These are phyloP conservation scores for Gadus macrocephalus DNA, from an alignment of 2,113 vertebrate genomes.

Conservation along the genomic window DNA sequence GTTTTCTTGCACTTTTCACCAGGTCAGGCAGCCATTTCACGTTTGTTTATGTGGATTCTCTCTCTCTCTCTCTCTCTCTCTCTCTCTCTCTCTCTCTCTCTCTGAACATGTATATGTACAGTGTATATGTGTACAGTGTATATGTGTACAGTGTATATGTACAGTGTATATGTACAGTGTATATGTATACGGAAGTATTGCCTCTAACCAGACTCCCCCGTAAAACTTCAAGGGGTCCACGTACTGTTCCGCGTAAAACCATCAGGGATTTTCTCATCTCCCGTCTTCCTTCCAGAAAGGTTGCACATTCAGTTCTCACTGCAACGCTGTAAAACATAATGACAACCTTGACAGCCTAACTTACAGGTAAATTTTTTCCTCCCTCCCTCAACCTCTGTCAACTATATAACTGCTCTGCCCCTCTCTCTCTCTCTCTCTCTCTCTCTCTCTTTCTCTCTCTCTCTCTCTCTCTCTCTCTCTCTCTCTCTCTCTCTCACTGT, in stretches of 20 bases:
- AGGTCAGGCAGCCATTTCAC: too few species aligned
- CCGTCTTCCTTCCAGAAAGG: constrained; percentile 3
- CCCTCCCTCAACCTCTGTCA: background rate
- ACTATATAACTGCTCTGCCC: constrained; percentile 8
- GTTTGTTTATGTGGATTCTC: too few species aligned
- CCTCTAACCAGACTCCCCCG: background rate
- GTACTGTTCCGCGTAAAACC: too few species aligned
- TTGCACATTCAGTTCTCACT: constrained; percentile 25
- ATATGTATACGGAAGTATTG: background rate
- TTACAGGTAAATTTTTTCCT: constrained; percentile 21
- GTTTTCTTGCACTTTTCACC: too few species aligned
- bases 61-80: constrained; percentile 19
- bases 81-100: constrained; percentile 29
- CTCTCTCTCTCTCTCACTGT: background rate
- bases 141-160: background rate
- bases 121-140: background rate
- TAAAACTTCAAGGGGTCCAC: background rate
- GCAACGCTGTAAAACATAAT: constrained; percentile 54
- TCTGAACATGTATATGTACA: background rate
- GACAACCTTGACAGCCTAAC: constrained; percentile 36
- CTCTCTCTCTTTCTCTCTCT: background rate
- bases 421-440: constrained; percentile 18
- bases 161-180: background rate
- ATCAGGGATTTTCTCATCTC: background rate
- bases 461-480: constrained; percentile 22